Evolutionary conservation across 2,113 vertebrate species (phyloP), one percentile per base, ranked within the genome.

Genomic region (Psilopsiagon aymara): DNA sequence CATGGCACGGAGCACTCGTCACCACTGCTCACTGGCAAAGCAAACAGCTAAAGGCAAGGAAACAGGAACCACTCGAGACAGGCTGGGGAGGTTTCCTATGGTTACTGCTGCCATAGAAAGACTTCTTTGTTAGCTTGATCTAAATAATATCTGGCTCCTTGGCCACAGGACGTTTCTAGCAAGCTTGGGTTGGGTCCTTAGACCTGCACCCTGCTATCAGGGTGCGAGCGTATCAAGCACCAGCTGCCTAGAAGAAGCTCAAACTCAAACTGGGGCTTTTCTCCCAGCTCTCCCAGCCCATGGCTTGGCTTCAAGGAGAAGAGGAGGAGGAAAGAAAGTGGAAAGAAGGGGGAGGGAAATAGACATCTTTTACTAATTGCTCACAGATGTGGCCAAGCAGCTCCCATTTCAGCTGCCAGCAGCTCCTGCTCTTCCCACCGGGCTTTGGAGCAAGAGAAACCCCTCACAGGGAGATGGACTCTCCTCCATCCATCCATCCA

Each of bases 41-140:
- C 92, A 95, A 95, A 88, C 92, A 75, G 88, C 92, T 66, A 55
- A 96, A 95, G 86, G 75, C 85, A 55, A 71, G 79, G 59, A 70
- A 94, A 82, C 44, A 18, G 69, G 85, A 93, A 57, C 76, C 46
- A 89, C 63, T 86, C 91, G 43, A 92, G 95, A 97, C 95, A 94
- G 17, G 27, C 92, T 94, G 69, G 88, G 94, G 95, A 98, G 94
- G 97, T 97, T 97, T 98, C 97, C 98, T 97, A 97, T 98, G 97
- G 97, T 98, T 98, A 98, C 97, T 85, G 98, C 98, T 98, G 95
- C 97, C 93, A 98, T 98, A 98, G 98, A 98, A 97, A 98, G 98
- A 27, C 83, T 92, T 92, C 95, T 94, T 96, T 94, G 91, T 95
- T 97, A 95, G 95, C 93, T 92, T 57, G 90, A 94, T 96, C 96